These are phyloP conservation scores for Ips typographus DNA, from an alignment of 1,140 invertebrate species.

Conservation along the genomic window DNA sequence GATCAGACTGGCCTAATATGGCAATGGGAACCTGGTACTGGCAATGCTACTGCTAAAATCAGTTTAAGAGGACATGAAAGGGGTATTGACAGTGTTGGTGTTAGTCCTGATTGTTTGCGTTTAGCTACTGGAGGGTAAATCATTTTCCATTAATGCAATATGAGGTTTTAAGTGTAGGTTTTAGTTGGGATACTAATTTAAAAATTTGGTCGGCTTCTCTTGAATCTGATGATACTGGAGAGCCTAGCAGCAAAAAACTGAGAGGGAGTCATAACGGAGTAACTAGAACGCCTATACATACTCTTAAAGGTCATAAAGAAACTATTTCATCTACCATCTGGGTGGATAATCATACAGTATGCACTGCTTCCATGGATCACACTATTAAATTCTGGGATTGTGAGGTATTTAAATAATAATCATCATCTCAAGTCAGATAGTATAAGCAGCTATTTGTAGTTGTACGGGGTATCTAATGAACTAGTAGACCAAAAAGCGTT, in stretches of 20 bases:
- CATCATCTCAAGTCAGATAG: background rate
- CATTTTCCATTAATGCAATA: too few relatives aligned
- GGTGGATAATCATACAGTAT: slow-evolving; percentile 72
- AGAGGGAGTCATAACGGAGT: slow-evolving; percentile 46
- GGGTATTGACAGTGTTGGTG: slow-evolving; percentile 81
- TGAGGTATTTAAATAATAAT: slow-evolving; percentile 38
- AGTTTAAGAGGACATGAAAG: slow-evolving; percentile 86
- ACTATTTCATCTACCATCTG: slow-evolving; percentile 83
- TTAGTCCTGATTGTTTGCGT: slow-evolving; percentile 61
- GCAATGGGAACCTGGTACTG: slow-evolving; percentile 75
- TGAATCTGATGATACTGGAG: slow-evolving; percentile 52
- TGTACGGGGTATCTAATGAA: slow-evolving; percentile 79
- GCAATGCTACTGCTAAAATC: slow-evolving; percentile 78
- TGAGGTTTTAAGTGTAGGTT: background rate
- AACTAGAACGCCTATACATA: slow-evolving; percentile 77
- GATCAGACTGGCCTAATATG: slow-evolving; percentile 92
- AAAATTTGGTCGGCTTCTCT: slow-evolving; percentile 73
- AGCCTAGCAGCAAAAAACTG: slow-evolving; percentile 55
- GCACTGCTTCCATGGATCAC: slow-evolving; percentile 93
- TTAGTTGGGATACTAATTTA: slow-evolving; percentile 78
- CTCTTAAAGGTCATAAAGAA: slow-evolving; percentile 91
- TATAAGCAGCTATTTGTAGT: slow-evolving; percentile 56
- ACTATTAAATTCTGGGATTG: slow-evolving; percentile 92
- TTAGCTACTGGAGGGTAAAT: slow-evolving; percentile 80
- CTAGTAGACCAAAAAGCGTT: slow-evolving; percentile 89